phyloP scores from a whole-genome alignment of 1,140 invertebrate genomes.

The Zaprionus gabonicus region DNA sequence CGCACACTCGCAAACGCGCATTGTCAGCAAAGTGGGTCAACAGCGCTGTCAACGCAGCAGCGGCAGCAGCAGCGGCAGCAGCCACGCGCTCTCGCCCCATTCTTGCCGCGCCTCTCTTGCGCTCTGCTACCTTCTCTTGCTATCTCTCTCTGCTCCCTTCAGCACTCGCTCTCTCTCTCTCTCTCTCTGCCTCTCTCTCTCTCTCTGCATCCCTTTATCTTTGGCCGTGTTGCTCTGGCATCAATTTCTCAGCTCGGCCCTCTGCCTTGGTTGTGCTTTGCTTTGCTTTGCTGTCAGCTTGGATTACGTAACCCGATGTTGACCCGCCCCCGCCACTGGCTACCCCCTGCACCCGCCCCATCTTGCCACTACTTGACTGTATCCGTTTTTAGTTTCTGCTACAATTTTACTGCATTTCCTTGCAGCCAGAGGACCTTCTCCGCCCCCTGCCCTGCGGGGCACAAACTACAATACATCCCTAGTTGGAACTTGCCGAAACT shows the following conservation, averaged over 20 bases:
- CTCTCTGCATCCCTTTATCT: slow-evolving; percentile 30
- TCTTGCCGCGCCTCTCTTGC: not conserved
- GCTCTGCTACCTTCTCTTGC: not conserved
- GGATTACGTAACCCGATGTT: slow-evolving; percentile 69
- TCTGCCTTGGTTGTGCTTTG: slow-evolving; percentile 43
- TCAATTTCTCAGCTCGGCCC: slow-evolving; percentile 29
- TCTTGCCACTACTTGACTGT: not conserved
- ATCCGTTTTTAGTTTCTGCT: slow-evolving; percentile 16
- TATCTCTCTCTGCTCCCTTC: slow-evolving; percentile 8
- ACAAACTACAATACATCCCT: no score
- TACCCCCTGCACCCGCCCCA: not conserved
- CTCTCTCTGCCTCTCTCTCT: not conserved
- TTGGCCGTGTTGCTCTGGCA: not conserved
- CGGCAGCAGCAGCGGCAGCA: slow-evolving; percentile 35
- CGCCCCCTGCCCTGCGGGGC: not conserved
- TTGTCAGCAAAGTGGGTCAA: slow-evolving; percentile 78
- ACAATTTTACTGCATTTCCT: slow-evolving; percentile 70
- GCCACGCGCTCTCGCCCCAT: slow-evolving; percentile 9
- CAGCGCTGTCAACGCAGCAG: slow-evolving; percentile 64
- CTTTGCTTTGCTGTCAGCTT: slow-evolving; percentile 43
- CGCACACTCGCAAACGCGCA: slow-evolving; percentile 58
- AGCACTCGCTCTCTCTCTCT: slow-evolving; percentile 22
- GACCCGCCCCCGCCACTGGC: slow-evolving; percentile 24
- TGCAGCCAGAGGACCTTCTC: slow-evolving; percentile 32
- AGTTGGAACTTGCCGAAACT: not conserved